Percentiles rank a stretch among this genome's conserved stretches.
phyloP scores from a whole-genome alignment of 2,113 vertebrate genomes.

The Calyptommatus sinebrachiatus region DNA sequence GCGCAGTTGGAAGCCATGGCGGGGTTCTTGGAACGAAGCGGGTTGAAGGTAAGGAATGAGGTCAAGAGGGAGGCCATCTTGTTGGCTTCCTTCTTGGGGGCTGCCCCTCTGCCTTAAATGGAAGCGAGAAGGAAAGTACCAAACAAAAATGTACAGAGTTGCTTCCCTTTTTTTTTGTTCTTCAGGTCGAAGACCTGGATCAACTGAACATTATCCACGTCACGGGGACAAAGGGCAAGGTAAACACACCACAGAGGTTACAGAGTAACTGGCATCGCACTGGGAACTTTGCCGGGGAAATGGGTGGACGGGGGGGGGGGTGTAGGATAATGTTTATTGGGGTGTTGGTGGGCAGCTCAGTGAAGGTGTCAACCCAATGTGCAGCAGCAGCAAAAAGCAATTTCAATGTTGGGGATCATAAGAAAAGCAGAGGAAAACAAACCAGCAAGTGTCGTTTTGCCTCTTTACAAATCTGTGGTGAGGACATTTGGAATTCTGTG shows the following conservation, averaged over 20 bases:
- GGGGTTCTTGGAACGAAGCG: conserved; percentile 79
- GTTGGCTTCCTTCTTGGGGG: background rate
- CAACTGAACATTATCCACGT: conserved; percentile 92
- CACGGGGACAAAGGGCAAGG: conserved; percentile 97
- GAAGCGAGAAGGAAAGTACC: rapidly evolving
- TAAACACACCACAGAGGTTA: conserved; percentile 33
- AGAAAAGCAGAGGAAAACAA: too few relatives aligned
- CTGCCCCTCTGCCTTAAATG: rapidly evolving
- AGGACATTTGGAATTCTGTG: too few relatives aligned
- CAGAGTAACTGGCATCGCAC: background rate
- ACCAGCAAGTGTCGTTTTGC: too few relatives aligned
- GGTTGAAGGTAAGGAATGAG: conserved; percentile 75
- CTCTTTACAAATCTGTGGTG: too few relatives aligned
- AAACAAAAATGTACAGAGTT: background rate
- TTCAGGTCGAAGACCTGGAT: conserved; percentile 88
- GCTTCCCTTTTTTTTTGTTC: conserved; percentile 42
- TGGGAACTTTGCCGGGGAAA: too few relatives aligned
- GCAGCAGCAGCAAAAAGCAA: too few relatives aligned
- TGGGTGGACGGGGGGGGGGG: too few relatives aligned
- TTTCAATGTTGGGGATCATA: too few relatives aligned
- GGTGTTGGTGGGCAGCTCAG: too few relatives aligned
- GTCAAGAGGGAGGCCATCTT: background rate
- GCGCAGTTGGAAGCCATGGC: conserved; percentile 85
- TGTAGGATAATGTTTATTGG: too few relatives aligned
- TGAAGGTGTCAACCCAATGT: too few relatives aligned